Evolutionary conservation across 1,140 invertebrate species (phyloP).

Genomic region (Drosophila athabasca): DNA sequence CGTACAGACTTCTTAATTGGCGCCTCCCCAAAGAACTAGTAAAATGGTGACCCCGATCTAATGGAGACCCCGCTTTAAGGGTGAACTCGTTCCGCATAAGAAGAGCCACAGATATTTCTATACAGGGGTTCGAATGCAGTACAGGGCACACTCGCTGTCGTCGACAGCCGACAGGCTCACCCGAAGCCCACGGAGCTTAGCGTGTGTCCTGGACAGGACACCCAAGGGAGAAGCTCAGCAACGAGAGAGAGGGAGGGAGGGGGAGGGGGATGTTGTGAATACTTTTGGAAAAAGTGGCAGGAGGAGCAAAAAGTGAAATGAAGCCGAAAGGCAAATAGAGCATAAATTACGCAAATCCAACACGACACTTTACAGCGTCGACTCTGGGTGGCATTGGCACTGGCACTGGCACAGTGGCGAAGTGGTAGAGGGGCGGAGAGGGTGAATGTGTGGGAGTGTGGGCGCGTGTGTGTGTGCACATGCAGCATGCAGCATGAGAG

Average conservation of each 20-base stretch:
- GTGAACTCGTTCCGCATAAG: too few relatives aligned
- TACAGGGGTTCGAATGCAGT: not conserved
- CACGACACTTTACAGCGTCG: conserved; percentile 67
- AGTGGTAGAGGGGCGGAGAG: too few relatives aligned
- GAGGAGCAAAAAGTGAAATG: conserved; percentile 76
- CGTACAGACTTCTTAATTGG: too few relatives aligned
- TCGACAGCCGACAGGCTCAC: conserved; percentile 48
- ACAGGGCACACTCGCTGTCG: conserved; percentile 26
- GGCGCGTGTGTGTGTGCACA: conserved; percentile 1
- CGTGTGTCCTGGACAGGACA: conserved; percentile 46
- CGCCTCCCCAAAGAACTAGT: too few relatives aligned
- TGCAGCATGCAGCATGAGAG: conserved; percentile 13
- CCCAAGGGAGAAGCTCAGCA: not conserved
- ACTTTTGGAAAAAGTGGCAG: conserved; percentile 53
- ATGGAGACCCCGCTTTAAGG: too few relatives aligned
- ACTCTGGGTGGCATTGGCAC: conserved; percentile 2
- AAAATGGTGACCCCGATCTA: too few relatives aligned
- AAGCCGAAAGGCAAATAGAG: conserved; percentile 82
- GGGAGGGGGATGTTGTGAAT: conserved; percentile 37
- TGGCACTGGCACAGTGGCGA: too few relatives aligned
- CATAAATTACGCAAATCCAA: conserved; percentile 83
- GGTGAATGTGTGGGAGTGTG: conserved; percentile 9
- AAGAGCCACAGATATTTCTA: too few relatives aligned
- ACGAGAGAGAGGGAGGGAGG: not conserved
- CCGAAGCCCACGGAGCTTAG: conserved; percentile 43